These are phyloP conservation scores for Platysternon megacephalum DNA, from an alignment of 2,113 vertebrate genomes.

Conservation along the genomic window DNA sequence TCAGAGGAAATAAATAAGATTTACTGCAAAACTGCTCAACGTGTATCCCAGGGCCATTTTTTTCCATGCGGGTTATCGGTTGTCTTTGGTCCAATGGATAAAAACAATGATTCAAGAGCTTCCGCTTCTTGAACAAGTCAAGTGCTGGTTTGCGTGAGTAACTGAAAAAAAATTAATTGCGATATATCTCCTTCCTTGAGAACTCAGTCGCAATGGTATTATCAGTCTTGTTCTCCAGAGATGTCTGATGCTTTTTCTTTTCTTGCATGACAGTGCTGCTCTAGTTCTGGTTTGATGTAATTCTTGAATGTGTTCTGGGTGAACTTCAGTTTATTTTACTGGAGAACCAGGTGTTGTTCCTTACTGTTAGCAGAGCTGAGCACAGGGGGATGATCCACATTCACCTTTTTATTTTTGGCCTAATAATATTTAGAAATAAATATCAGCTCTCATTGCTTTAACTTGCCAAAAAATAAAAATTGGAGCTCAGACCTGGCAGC, in stretches of 20 bases:
- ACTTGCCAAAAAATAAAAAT: not conserved
- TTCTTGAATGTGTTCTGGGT: not conserved
- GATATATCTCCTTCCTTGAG: conserved; percentile 53
- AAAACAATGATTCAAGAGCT: conserved; percentile 55
- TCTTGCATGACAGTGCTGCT: not conserved
- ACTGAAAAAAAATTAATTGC: conserved; percentile 56
- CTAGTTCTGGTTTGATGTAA: not conserved
- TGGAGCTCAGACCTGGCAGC: not conserved
- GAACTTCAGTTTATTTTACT: not conserved
- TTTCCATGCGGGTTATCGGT: conserved; percentile 30
- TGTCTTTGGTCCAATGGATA: conserved; percentile 58
- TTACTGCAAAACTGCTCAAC: conserved; percentile 66
- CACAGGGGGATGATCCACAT: not conserved
- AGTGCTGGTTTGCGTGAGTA: conserved; percentile 50
- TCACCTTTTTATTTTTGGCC: not conserved
- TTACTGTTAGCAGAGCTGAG: not conserved
- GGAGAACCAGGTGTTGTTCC: not conserved
- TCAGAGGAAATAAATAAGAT: conserved; percentile 72
- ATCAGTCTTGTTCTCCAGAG: conserved; percentile 17
- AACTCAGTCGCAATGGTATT: conserved; percentile 44
- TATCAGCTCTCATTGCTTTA: not conserved
- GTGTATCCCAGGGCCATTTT: conserved; percentile 47
- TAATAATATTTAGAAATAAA: not conserved
- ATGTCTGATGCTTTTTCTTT: conserved; percentile 27
- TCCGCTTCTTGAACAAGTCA: conserved; percentile 57